Base-by-base conservation (phyloP, 2,797 vertebrate species). In the Eidolon dupreanum region DNA sequence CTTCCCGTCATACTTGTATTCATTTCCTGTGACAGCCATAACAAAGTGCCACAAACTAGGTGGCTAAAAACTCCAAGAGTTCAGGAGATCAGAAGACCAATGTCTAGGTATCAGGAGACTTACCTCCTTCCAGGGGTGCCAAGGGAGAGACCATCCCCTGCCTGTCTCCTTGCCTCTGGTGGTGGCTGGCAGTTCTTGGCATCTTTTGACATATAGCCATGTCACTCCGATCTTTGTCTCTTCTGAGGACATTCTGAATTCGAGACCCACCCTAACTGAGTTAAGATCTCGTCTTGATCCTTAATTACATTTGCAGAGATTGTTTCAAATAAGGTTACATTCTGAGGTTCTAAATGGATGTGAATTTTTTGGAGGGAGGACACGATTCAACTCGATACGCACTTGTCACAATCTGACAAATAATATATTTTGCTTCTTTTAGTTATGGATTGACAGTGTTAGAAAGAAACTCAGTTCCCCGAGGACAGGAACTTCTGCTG, bases 151-250 rank as follows among this genome's bases (percentile, higher is more conserved):
- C 9, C 8, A 3, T 7, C 8, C 43, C 7, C 3, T 9, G 19
- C 41, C 36, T 49, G 3, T 12, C 26, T 71, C n/a, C 77, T 49
- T 8, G 12, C 19, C 55, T 38, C n/a, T 24, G 16, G 5, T 26
- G 20, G 15, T 3, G 6, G 10, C 6, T 4, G 0, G 7, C 20
- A 24, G 15, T 33, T 19, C 49, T 41, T 19, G 38, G 12, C 9
- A 0, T 12, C 38, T 17, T 8, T 38, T 20, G 36, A 12, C 68
- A 26, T 33, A 20, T 8, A 12, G 53, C n/a, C 5, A 3, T 19
- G 0, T 55, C 82, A 15, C 36, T 46, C 11, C 33, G 28, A 12
- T 26, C 51, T 73, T 24, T 63, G 26, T 83, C 43, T 88, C 51
- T 19, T 53, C 2, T 20, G 26, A 46, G 13, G 22, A 61, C 10